A percentile compares a stretch with the other conserved stretches of the same genome.
Conservation (phyloP, 1,140 invertebrate genomes). For the Drosophila grimshawi region DNA sequence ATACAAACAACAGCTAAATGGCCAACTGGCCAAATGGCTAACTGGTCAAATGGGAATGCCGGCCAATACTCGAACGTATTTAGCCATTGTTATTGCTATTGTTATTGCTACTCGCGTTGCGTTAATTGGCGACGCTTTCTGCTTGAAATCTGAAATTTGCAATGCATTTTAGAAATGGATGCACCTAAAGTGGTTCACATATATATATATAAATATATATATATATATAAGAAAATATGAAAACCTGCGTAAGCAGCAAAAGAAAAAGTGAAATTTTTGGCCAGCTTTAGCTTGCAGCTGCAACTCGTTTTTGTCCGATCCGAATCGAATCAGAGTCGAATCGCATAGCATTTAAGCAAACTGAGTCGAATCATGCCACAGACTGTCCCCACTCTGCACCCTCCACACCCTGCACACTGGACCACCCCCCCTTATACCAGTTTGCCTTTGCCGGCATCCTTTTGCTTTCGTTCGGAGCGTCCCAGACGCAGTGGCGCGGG, state of each 20-base stretch:
- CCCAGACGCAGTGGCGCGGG: conserved; percentile 58
- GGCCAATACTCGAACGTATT: not conserved
- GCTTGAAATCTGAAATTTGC: conserved; percentile 16
- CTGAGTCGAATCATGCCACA: not conserved
- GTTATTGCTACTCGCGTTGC: conserved; percentile 5
- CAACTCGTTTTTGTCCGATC: conserved; percentile 28
- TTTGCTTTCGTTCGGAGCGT: conserved; percentile 66
- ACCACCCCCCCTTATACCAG: not conserved
- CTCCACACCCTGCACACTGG: too few relatives aligned
- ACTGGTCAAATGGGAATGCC: conserved; percentile 14
- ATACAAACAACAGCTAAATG: conserved; percentile 8
- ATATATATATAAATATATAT: conserved; percentile 11
- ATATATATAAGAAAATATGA: conserved; percentile 4
- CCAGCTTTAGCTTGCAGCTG: conserved; percentile 15
- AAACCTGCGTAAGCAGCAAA: conserved; percentile 26
- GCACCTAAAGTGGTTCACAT: conserved; percentile 5
- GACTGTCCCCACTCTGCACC: not conserved
- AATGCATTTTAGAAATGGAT: conserved; percentile 13
- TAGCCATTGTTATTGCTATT: conserved; percentile 10
- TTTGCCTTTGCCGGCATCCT: conserved; percentile 49
- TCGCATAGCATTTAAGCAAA: not conserved
- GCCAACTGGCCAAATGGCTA: conserved; percentile 10
- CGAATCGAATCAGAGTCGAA: not conserved
- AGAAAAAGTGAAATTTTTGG: conserved; percentile 76
- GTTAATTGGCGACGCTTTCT: conserved; percentile 69